Evolutionary conservation across 1,140 invertebrate genomes (phyloP), one percentile per base, ranked within the genome.

Genomic region (Drosophila nigromelanica): DNA sequence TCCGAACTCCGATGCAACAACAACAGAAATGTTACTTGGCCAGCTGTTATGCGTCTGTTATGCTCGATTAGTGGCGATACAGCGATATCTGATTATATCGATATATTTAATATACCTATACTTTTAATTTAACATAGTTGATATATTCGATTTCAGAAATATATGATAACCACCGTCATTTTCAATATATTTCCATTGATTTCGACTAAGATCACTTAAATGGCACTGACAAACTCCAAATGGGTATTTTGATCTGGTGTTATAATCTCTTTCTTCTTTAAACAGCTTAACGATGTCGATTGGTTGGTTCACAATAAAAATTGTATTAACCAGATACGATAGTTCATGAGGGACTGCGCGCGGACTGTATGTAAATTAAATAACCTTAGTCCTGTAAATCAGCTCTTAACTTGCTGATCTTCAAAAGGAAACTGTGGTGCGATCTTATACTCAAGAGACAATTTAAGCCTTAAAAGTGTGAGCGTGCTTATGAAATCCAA

Each of bases 1-100:
- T 70, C 72, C 72, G 59, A 68, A 74, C 71, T 69, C 30, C 66
- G 58, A 58, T 56, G 66, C 52, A 73, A 73, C 70, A 68, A 69
- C 70, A 73, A 68, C 64, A 73, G 70, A 69, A 73, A 73, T 73
- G 69, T 72, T 54, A 72, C 33, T 67, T 10, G 7, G 24, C 47
- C 69, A 67, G 62, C 69, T 72, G 69, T 45, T 7, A 18, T 5
- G 3, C 0, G 40, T 58, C 51, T 33, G 40, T 58, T 58, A 54
- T 27, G 11, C 12, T 8, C 24, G 5, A 35, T 35, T 7, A 35
- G 6, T 35, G 7, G 33, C 33, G 33, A 33, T 11, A 21, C 30
- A 45, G 12, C 55, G 24, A 33, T 12, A n/a, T 24, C 2, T 10
- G 4, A 5, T 15, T 18, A 12, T 10, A 43, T 6, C 40, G 27